phyloP scores from a whole-genome alignment of 2,113 vertebrate genomes.

The Columbina picui region DNA sequence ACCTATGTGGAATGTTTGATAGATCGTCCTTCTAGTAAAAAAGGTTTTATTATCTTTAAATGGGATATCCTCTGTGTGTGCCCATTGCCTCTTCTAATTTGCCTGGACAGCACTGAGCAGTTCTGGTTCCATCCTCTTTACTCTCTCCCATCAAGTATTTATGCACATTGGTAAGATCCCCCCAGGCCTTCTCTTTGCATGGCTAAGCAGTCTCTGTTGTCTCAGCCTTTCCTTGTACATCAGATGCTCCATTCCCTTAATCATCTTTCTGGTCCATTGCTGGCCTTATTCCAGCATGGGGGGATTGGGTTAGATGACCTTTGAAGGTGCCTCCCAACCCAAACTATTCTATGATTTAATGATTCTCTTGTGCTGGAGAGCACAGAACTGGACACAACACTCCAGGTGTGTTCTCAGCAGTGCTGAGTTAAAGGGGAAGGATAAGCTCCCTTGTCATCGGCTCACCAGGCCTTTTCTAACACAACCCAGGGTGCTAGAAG shows the following conservation, averaged over 20 bases:
- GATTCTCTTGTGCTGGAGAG: no score
- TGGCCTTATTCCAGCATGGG: neutral
- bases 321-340: no score
- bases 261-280: neutral
- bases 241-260: neutral
- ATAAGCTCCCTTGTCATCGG: neutral
- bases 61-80: fast-evolving
- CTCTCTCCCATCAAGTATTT: no score
- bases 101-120: neutral
- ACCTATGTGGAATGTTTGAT: fast-evolving
- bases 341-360: no score
- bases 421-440: neutral
- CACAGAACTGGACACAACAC: no score
- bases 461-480: neutral
- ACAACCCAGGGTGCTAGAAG: neutral
- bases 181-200: no score
- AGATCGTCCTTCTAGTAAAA: neutral
- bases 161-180: no score
- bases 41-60: neutral
- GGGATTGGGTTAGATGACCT: no score
- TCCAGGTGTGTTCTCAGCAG: no score
- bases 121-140: neutral
- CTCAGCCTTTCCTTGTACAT: no score
- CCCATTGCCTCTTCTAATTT: neutral
- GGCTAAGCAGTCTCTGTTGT: no score